These are phyloP conservation scores for Pardalotus punctatus DNA, from an alignment of 2,113 vertebrate species.

Conservation along the genomic window DNA sequence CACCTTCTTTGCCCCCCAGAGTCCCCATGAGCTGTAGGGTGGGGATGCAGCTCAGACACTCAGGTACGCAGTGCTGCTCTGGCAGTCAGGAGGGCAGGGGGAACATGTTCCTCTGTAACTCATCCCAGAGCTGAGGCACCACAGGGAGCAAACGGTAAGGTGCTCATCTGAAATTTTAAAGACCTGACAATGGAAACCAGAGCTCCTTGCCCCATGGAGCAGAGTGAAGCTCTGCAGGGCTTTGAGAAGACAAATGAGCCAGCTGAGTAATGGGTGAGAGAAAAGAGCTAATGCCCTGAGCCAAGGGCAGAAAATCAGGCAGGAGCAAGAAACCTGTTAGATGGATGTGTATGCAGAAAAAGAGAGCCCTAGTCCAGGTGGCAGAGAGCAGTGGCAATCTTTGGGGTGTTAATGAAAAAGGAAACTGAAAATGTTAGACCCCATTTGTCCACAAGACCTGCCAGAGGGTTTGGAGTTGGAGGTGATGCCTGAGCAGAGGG, in stretches of 20 bases:
- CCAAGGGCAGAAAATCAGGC: neutral
- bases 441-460: neutral
- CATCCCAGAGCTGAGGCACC: accelerated
- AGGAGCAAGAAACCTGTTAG: neutral
- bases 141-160: neutral
- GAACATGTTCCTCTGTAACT: neutral
- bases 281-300: neutral
- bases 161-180: neutral
- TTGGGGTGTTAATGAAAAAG: neutral
- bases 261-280: neutral
- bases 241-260: neutral
- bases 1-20: neutral
- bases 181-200: neutral
- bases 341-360: neutral
- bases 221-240: accelerated
- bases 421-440: neutral
- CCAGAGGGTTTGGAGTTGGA: neutral
- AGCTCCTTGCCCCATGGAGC: neutral
- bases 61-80: neutral
- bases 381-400: neutral
- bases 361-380: neutral
- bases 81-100: neutral
- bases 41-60: neutral
- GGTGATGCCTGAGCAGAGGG: neutral
- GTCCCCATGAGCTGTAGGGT: accelerated